These are phyloP conservation scores for Takifugu bimaculatus DNA, from an alignment of 2,113 vertebrate genomes.

Conservation along the genomic window DNA sequence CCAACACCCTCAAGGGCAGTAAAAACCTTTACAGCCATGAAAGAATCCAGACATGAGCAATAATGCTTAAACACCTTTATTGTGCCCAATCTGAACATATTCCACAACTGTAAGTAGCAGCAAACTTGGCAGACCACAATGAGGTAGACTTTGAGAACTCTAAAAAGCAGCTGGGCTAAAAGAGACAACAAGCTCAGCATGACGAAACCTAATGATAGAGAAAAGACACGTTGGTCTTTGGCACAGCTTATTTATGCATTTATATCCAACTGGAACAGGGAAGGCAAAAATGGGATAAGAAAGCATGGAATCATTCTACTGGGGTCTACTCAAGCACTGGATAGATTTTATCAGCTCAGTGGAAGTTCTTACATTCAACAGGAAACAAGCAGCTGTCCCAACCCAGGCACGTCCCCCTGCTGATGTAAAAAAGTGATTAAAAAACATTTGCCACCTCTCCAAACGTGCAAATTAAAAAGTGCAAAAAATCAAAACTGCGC, in stretches of 20 bases:
- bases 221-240: conserved; percentile 86
- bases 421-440: conserved; percentile 97
- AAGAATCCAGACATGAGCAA: conserved; percentile 18
- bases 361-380: conserved; percentile 77
- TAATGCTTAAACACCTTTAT: conserved; percentile 99
- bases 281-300: conserved; percentile 63
- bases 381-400: conserved; percentile 75
- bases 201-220: conserved; percentile 70
- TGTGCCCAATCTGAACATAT: conserved; percentile 94
- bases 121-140: conserved; percentile 96
- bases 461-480: conserved; percentile 99
- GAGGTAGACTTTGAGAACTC: conserved; percentile 98
- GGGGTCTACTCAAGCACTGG: conserved; percentile 76
- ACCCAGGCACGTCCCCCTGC: conserved; percentile 77
- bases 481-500: conserved; percentile 90
- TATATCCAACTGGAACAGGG: conserved; percentile 72
- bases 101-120: conserved; percentile 94
- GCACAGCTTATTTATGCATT: conserved; percentile 83
- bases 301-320: conserved; percentile 68
- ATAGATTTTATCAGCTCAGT: conserved; percentile 65
- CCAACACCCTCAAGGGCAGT: not conserved
- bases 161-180: conserved; percentile 93
- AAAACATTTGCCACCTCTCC: conserved; percentile 89
- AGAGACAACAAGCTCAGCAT: conserved; percentile 87
- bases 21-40: not conserved